phyloP scores from a whole-genome alignment of 2,888 invertebrate genomes.

The Plagiodera versicolora region DNA sequence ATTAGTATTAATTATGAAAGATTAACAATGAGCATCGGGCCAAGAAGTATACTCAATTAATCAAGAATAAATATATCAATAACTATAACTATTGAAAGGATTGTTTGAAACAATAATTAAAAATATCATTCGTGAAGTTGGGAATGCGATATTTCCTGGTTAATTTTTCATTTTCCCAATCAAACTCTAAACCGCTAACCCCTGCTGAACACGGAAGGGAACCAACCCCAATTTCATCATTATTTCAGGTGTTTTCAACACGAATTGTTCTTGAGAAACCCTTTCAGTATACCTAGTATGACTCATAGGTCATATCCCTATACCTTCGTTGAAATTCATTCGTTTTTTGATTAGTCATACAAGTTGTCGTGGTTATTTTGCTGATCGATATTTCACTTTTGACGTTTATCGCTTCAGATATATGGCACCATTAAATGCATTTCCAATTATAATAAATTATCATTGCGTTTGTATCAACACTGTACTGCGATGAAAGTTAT shows the following conservation, averaged over 20 bases:
- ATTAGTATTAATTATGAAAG: conserved; percentile 10
- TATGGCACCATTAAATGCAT: neutral
- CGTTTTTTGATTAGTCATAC: conserved; percentile 23
- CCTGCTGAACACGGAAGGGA: neutral
- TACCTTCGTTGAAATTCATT: conserved; percentile 20
- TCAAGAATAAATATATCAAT: too few species aligned
- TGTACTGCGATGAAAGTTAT: neutral
- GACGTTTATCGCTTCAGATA: neutral
- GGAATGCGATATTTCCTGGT: neutral
- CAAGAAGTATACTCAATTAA: neutral
- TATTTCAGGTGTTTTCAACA: conserved; percentile 1
- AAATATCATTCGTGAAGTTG: too few species aligned
- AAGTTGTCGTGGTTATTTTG: neutral
- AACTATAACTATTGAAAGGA: too few species aligned
- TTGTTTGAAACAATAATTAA: too few species aligned
- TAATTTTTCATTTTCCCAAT: neutral
- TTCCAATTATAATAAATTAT: neutral
- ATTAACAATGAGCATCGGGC: neutral
- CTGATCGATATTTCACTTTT: neutral
- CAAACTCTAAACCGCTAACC: neutral
- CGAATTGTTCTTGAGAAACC: conserved; percentile 8
- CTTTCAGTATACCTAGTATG: conserved; percentile 1
- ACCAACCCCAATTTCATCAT: neutral
- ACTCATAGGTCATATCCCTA: conserved; percentile 21
- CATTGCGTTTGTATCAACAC: neutral